phyloP scores from a whole-genome alignment of 2,113 vertebrate species.

The Salvelinus fontinalis region DNA sequence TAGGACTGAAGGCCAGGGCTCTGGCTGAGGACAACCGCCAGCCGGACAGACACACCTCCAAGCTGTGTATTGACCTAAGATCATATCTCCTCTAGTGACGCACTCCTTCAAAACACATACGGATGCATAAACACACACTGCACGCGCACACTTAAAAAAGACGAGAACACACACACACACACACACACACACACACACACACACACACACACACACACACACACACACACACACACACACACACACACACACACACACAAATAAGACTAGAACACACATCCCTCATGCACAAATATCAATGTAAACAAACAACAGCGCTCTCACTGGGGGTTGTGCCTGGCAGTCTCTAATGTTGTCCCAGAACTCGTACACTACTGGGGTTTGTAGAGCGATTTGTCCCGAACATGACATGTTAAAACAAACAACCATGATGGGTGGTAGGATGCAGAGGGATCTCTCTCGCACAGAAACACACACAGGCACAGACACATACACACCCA shows the following conservation, averaged over 20 bases:
- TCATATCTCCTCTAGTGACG: conserved; percentile 58
- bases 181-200: background rate
- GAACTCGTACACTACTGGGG: conserved; percentile 26
- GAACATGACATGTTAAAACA: conserved; percentile 44
- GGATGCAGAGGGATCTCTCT: conserved; percentile 23
- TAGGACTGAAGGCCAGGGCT: too few species aligned
- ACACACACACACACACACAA: background rate
- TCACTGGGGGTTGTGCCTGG: background rate
- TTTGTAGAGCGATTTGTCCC: conserved; percentile 33
- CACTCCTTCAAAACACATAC: conserved; percentile 64
- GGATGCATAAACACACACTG: too few species aligned
- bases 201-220: background rate
- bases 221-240: background rate
- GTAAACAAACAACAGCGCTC: conserved; percentile 10
- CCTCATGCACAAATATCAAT: background rate
- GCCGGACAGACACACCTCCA: conserved; percentile 32
- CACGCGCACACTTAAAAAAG: too few species aligned
- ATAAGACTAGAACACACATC: too few species aligned
- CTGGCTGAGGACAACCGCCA: too few species aligned
- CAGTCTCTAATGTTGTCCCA: conserved; percentile 29
- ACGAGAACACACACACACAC: conserved; percentile 1
- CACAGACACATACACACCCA: too few species aligned
- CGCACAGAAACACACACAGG: conserved; percentile 3
- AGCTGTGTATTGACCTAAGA: conserved; percentile 54
- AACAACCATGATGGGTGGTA: conserved; percentile 45